Evolutionary conservation across 2,888 invertebrate genomes (phyloP).

Genomic region (Prosapia bicincta): DNA sequence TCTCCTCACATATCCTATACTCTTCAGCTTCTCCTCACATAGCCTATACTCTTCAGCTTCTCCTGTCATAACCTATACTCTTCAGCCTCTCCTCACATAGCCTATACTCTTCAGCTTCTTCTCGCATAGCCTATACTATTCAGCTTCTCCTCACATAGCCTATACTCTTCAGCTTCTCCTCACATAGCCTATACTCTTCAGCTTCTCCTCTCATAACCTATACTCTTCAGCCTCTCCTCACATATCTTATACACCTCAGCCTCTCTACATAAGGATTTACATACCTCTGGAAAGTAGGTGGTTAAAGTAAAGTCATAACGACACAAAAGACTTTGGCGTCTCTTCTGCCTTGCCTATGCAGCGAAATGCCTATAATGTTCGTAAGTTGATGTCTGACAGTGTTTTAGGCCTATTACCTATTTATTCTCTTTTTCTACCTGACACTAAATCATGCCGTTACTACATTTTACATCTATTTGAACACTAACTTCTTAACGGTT

Average conservation of each 20-base stretch:
- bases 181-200: too few relatives aligned
- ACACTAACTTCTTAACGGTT: background rate
- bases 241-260: constrained; percentile 5
- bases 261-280: background rate
- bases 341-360: background rate
- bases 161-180: too few relatives aligned
- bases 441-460: background rate
- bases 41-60: too few relatives aligned
- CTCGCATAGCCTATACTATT: too few relatives aligned
- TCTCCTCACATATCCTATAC: too few relatives aligned
- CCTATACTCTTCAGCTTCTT: too few relatives aligned
- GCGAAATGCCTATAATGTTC: background rate
- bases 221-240: too few relatives aligned
- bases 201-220: too few relatives aligned
- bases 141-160: too few relatives aligned
- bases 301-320: background rate
- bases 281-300: constrained; percentile 1
- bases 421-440: background rate
- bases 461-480: background rate
- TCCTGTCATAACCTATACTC: too few relatives aligned
- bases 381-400: background rate
- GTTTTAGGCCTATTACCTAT: background rate
- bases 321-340: background rate
- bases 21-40: too few relatives aligned
- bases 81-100: too few relatives aligned